Evolutionary conservation across 2,113 vertebrate species (phyloP).

Genomic region (Dicaeum eximium): DNA sequence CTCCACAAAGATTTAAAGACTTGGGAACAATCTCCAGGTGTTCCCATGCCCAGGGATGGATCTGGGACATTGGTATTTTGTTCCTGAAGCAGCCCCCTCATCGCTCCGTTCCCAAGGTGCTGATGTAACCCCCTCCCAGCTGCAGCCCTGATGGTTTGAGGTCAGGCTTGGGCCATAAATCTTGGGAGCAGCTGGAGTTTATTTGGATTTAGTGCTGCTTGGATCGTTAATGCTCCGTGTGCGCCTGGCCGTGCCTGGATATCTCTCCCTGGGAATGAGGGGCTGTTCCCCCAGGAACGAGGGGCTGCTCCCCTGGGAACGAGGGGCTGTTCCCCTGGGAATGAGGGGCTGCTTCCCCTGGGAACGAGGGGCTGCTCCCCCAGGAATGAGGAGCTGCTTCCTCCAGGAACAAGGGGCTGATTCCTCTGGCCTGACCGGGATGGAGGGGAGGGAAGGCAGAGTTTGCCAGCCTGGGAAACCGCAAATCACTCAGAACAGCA

Average conservation of each 20-base stretch:
- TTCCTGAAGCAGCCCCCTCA: not conserved
- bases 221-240: accelerated
- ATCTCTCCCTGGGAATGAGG: not conserved
- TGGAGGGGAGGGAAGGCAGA: not conserved
- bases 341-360: not conserved
- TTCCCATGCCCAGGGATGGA: not conserved
- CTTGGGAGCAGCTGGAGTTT: not conserved
- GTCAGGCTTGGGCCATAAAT: not conserved
- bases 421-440: not conserved
- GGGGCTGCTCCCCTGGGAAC: not conserved
- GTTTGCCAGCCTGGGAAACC: not conserved
- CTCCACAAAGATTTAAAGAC: not conserved
- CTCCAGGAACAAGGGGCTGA: not conserved
- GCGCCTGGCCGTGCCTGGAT: accelerated
- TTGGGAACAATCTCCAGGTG: not conserved
- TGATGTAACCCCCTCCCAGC: not conserved
- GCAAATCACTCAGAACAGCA: not conserved
- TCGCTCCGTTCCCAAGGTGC: accelerated
- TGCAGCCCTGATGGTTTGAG: not conserved
- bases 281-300: not conserved
- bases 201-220: constrained; percentile 17
- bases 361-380: not conserved
- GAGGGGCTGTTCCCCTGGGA: not conserved
- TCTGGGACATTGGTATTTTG: not conserved
- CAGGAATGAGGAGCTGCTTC: not conserved